These are phyloP conservation scores for Mobula birostris DNA, from an alignment of 2,113 vertebrate species.

Conservation along the genomic window DNA sequence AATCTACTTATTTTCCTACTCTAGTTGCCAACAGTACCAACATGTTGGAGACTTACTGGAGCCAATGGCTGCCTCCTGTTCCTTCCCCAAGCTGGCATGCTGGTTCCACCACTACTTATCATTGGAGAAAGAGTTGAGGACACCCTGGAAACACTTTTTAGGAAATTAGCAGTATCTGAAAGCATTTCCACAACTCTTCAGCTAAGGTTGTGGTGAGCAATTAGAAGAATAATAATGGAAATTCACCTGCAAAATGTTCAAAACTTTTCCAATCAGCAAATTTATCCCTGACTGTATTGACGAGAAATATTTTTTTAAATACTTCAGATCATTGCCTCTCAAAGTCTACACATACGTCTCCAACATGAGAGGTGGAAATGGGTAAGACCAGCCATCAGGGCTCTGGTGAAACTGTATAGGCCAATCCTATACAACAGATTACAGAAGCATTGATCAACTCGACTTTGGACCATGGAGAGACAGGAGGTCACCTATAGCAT, in stretches of 20 bases:
- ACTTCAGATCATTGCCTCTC: too few relatives aligned
- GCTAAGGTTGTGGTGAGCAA: background rate
- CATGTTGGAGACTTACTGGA: background rate
- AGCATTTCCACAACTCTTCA: background rate
- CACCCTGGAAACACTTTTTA: background rate
- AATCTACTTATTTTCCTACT: background rate
- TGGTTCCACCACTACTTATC: background rate
- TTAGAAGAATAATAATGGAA: background rate
- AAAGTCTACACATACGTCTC: too few relatives aligned
- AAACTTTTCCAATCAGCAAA: background rate
- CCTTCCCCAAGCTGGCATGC: background rate
- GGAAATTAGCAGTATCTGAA: background rate
- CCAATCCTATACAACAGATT: too few relatives aligned
- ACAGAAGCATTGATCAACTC: too few relatives aligned
- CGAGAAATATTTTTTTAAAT: background rate
- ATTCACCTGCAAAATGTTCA: background rate
- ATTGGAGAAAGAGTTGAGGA: background rate
- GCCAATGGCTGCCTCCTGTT: background rate
- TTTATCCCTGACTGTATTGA: background rate
- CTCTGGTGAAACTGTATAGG: too few relatives aligned
- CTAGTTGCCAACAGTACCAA: background rate
- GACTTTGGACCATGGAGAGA: too few relatives aligned
- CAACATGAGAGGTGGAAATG: too few relatives aligned
- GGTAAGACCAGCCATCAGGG: too few relatives aligned
- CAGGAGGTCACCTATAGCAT: too few relatives aligned